phyloP scores from a whole-genome alignment of 1,140 invertebrate species.

The Drosophila auraria region DNA sequence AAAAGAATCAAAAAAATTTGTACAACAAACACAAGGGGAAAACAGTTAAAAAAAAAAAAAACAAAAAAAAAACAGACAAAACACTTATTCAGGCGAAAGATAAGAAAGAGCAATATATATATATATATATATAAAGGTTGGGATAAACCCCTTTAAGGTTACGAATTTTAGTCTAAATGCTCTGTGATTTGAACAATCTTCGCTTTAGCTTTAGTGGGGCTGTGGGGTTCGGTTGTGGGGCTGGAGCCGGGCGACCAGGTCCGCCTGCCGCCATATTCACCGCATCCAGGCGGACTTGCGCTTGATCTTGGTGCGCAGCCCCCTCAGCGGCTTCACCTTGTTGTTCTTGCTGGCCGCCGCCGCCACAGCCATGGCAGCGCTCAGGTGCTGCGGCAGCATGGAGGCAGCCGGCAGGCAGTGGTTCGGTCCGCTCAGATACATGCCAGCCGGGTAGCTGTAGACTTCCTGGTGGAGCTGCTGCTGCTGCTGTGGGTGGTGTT shows the following conservation, averaged over 20 bases:
- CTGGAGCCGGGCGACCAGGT: neutral
- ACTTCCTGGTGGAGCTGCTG: conserved; percentile 45
- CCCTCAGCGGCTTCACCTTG: conserved; percentile 66
- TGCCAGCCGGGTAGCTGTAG: conserved; percentile 17
- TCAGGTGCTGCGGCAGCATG: conserved; percentile 46
- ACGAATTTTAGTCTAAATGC: conserved; percentile 56
- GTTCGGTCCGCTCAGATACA: conserved; percentile 40
- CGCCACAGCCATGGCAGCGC: conserved; percentile 50
- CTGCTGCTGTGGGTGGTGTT: conserved; percentile 58
- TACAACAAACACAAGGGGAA: conserved; percentile 43
- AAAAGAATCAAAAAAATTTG: conserved; percentile 30
- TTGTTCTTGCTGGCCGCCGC: conserved; percentile 50
- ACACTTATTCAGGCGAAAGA: neutral
- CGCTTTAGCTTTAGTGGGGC: conserved; percentile 32
- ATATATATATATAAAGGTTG: neutral
- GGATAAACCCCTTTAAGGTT: conserved; percentile 20
- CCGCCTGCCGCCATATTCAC: conserved; percentile 69
- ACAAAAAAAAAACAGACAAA: conserved; percentile 16
- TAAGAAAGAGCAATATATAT: conserved; percentile 17
- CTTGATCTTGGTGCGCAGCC: conserved; percentile 80
- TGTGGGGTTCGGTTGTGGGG: neutral
- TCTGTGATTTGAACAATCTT: conserved; percentile 50
- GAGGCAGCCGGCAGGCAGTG: conserved; percentile 16
- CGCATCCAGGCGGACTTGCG: conserved; percentile 80
- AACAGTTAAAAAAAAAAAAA: conserved; percentile 8